These are phyloP conservation scores for Micropoecilia bifurca DNA, from an alignment of 2,797 vertebrate species.

Conservation along the genomic window DNA sequence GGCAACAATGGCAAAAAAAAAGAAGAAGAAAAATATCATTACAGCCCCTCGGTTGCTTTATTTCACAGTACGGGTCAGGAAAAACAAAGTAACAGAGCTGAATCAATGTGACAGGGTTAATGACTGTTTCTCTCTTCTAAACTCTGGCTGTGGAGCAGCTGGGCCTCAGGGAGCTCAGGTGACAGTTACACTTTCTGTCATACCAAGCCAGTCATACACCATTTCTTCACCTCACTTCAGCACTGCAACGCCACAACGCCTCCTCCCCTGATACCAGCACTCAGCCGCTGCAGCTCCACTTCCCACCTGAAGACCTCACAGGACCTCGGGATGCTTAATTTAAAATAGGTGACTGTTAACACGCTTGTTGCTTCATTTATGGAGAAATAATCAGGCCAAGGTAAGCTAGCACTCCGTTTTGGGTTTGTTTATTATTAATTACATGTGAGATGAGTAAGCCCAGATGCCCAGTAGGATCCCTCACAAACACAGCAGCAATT, in stretches of 20 bases:
- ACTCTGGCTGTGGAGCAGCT: constrained; percentile 68
- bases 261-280: constrained; percentile 40
- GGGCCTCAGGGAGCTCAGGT: constrained; percentile 70
- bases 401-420: constrained; percentile 22
- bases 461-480: neutral
- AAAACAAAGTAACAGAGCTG: constrained; percentile 60
- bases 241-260: constrained; percentile 21
- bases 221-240: constrained; percentile 66
- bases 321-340: constrained; percentile 28
- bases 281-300: constrained; percentile 29
- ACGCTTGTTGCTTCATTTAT: constrained; percentile 19
- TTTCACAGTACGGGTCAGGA: constrained; percentile 62
- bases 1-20: constrained; percentile 31
- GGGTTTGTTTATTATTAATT: constrained; percentile 47
- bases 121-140: constrained; percentile 73
- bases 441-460: constrained; percentile 22
- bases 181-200: constrained; percentile 77
- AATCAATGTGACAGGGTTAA: constrained; percentile 81
- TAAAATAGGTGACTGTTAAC: constrained; percentile 37
- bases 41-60: constrained; percentile 52
- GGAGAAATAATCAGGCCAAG: constrained; percentile 19
- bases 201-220: constrained; percentile 72
- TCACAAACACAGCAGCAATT: neutral
- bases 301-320: constrained; percentile 42
- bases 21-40: constrained; percentile 48